Evolutionary conservation across 2,113 vertebrate species (phyloP).

Genomic region (Oreotrochilus melanogaster): DNA sequence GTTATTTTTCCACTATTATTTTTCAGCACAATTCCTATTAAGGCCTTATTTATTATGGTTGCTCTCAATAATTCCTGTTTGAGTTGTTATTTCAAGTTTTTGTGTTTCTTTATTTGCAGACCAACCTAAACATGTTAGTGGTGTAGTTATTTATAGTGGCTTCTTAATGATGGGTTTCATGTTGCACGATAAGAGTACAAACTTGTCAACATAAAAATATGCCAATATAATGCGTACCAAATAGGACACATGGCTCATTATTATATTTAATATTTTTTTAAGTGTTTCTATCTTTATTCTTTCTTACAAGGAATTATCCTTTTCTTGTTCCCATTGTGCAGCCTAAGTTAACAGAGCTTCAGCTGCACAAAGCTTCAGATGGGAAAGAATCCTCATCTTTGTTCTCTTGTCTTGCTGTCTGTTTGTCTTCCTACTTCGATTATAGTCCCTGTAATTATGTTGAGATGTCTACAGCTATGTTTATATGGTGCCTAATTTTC

Average conservation of each 20-base stretch:
- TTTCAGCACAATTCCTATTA: neutral
- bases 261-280: neutral
- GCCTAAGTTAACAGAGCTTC: neutral
- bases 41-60: neutral
- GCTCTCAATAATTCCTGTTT: neutral
- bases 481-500: neutral
- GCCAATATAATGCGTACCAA: neutral
- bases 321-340: neutral
- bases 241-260: neutral
- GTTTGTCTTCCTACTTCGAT: neutral
- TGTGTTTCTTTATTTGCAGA: neutral
- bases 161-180: neutral
- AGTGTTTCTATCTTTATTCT: neutral
- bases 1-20: neutral
- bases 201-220: neutral
- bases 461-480: neutral
- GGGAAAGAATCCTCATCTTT: neutral
- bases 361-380: neutral
- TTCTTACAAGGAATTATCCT: neutral
- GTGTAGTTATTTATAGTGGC: neutral
- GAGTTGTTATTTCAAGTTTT: neutral
- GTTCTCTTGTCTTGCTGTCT: neutral
- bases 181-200: neutral
- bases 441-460: neutral
- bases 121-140: neutral